phyloP scores from a whole-genome alignment of 2,888 invertebrate genomes.

The Melipona bicolor region DNA sequence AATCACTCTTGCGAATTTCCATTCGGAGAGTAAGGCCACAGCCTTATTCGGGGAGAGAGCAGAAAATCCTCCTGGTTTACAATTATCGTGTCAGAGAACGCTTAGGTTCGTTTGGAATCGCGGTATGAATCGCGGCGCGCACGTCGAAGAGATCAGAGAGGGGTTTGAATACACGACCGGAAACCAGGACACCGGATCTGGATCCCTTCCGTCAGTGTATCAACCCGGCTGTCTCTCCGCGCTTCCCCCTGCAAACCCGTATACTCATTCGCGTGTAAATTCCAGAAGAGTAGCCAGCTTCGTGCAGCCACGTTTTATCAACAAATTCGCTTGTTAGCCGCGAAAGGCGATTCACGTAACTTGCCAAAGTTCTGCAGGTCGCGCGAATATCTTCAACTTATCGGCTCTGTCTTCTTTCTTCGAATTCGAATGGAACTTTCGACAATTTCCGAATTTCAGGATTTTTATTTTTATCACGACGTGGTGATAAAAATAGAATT shows the following conservation, averaged over 20 bases:
- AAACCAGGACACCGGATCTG: conserved; percentile 39
- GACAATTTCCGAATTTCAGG: no score
- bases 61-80: conserved; percentile 2
- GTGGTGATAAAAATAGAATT: no score
- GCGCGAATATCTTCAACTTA: no score
- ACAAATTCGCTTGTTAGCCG: no score
- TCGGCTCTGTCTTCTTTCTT: no score
- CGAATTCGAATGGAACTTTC: no score
- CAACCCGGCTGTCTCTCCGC: not conserved
- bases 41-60: not conserved
- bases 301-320: not conserved
- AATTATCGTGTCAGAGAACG: conserved; percentile 1
- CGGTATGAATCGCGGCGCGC: conserved; percentile 6
- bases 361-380: no score
- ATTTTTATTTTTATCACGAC: no score
- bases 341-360: no score
- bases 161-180: conserved; percentile 32
- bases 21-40: no score
- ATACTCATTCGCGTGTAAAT: not conserved
- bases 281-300: not conserved
- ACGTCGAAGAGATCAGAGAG: conserved; percentile 1
- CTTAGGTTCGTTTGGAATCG: not conserved
- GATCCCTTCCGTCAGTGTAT: conserved; percentile 5
- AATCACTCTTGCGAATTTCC: no score
- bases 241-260: not conserved